Conservation (phyloP, 2,113 vertebrate genomes). For the Ranitomeya variabilis region DNA sequence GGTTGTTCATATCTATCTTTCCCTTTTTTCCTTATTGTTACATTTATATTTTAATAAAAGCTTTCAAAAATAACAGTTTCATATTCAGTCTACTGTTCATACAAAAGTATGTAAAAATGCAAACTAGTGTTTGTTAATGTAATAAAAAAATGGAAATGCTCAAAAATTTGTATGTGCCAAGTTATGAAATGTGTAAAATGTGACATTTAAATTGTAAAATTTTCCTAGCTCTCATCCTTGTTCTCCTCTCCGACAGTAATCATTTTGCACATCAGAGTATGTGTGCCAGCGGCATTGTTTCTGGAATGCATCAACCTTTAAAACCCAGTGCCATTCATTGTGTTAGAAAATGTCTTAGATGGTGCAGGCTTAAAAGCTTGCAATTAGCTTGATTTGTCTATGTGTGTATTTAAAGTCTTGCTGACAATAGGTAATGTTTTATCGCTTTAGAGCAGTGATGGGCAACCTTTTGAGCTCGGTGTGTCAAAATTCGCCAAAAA, state of each 20-base stretch:
- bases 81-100: no score
- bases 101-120: not conserved
- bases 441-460: not conserved
- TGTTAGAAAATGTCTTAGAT: conserved; percentile 14
- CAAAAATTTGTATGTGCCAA: not conserved
- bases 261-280: conserved; percentile 29
- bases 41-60: no score
- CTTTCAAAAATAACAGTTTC: no score
- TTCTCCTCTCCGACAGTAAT: conserved; percentile 12
- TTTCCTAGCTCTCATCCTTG: not conserved
- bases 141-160: not conserved
- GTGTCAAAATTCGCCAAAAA: no score
- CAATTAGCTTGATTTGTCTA: not conserved
- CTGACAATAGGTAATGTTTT: not conserved
- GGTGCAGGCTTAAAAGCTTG: conserved; percentile 14
- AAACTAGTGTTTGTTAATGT: not conserved
- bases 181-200: conserved; percentile 6
- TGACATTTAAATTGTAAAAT: conserved; percentile 1
- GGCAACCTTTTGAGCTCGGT: no score
- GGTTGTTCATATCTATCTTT: no score
- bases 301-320: conserved; percentile 21
- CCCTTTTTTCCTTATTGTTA: no score
- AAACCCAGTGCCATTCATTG: not conserved
- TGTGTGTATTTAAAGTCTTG: not conserved
- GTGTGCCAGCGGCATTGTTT: conserved; percentile 27